Conservation (phyloP, 2,113 vertebrate species). For the Naja naja region DNA sequence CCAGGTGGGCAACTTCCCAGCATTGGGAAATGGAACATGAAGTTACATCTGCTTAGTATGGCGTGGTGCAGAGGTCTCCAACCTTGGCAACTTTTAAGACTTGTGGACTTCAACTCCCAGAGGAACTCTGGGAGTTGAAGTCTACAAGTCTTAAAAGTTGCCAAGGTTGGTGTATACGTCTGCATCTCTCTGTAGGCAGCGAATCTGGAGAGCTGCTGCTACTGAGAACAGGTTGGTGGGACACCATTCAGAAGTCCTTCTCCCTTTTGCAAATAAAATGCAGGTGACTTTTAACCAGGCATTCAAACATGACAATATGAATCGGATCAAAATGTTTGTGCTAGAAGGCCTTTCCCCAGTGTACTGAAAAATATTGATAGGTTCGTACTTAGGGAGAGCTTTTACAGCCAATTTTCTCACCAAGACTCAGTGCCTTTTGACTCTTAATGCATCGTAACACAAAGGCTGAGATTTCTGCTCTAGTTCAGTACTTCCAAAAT, state of each 20-base stretch:
- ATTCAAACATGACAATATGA: background rate
- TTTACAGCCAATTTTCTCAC: background rate
- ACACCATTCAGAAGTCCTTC: background rate
- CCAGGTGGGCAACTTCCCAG: no score
- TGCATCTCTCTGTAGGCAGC: background rate
- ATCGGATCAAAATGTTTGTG: background rate
- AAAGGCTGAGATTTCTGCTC: slow-evolving; percentile 7
- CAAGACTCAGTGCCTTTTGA: background rate
- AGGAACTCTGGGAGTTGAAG: no score
- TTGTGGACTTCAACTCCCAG: no score
- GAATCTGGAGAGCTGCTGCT: background rate
- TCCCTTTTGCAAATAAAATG: background rate
- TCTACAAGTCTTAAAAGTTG: no score
- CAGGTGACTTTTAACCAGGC: background rate
- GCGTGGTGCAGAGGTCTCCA: no score
- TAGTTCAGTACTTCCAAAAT: background rate
- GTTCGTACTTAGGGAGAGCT: background rate
- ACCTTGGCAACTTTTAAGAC: no score
- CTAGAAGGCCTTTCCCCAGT: background rate
- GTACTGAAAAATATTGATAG: background rate
- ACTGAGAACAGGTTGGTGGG: background rate
- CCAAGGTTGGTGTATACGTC: no score
- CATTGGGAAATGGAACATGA: no score
- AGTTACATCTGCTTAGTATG: no score
- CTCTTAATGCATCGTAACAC: slow-evolving; percentile 6